Percentiles rank a stretch among this genome's conserved stretches.
phyloP scores from a whole-genome alignment of 2,113 vertebrate species.

The Pica pica region DNA sequence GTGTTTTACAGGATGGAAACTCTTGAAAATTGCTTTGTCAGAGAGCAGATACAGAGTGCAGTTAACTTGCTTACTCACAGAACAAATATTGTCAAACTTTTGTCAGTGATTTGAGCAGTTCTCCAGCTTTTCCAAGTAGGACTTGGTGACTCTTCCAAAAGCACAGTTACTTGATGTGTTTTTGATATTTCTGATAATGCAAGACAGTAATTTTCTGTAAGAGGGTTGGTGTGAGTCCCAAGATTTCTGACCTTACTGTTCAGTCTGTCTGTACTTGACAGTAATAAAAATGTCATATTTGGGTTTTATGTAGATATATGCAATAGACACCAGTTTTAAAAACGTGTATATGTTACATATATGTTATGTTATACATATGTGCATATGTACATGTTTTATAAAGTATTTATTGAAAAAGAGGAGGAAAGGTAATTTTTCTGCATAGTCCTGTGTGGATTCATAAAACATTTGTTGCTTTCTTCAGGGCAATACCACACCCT shows the following conservation, averaged over 20 bases:
- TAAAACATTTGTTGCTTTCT: background rate
- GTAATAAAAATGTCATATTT: background rate
- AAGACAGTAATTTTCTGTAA: background rate
- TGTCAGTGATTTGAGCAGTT: background rate
- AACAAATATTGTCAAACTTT: background rate
- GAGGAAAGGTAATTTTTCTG: background rate
- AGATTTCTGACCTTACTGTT: background rate
- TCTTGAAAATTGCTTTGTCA: background rate
- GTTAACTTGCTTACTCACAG: background rate
- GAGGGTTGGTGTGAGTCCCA: background rate
- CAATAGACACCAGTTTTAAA: background rate
- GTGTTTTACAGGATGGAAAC: background rate
- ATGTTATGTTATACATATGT: background rate
- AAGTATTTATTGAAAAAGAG: background rate
- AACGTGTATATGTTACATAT: background rate
- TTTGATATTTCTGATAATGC: background rate
- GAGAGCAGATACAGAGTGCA: background rate
- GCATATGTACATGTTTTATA: background rate
- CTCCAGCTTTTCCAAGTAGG: background rate
- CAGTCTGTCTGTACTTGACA: background rate
- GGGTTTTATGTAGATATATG: background rate
- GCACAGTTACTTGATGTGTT: background rate
- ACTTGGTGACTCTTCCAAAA: background rate
- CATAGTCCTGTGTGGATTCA: background rate
- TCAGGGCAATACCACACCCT: slow-evolving; percentile 94